Evolutionary conservation across 1,140 invertebrate genomes (phyloP).

Genomic region (Zaprionus tsacasi): DNA sequence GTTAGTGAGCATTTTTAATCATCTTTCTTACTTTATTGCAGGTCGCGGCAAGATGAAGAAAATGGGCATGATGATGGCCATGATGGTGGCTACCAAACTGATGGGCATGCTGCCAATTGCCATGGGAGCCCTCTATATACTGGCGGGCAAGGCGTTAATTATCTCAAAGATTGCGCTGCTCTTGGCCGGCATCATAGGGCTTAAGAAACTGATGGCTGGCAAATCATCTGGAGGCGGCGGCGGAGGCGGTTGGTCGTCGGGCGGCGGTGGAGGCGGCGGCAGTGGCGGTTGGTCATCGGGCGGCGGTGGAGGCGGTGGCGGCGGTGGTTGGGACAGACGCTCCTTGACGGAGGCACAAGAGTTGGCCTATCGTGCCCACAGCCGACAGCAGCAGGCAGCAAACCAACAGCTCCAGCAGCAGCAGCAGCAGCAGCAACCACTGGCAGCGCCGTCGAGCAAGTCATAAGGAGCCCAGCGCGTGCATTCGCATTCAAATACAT

Average conservation of each 20-base stretch:
- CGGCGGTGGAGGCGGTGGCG: slow-evolving; percentile 81
- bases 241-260: slow-evolving; percentile 85
- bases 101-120: slow-evolving; percentile 89
- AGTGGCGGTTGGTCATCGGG: slow-evolving; percentile 87
- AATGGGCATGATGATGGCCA: slow-evolving; percentile 92
- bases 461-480: slow-evolving; percentile 49
- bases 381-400: slow-evolving; percentile 47
- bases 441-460: slow-evolving; percentile 51
- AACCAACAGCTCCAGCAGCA: slow-evolving; percentile 39
- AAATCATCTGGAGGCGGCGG: slow-evolving; percentile 87
- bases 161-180: slow-evolving; percentile 91
- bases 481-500: slow-evolving; percentile 7
- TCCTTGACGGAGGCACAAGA: slow-evolving; percentile 86
- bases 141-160: slow-evolving; percentile 91
- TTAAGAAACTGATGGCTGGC: slow-evolving; percentile 90
- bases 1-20: neutral
- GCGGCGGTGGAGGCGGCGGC: slow-evolving; percentile 85
- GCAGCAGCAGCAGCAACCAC: slow-evolving; percentile 45
- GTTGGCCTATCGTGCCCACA: slow-evolving; percentile 88
- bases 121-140: slow-evolving; percentile 89
- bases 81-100: slow-evolving; percentile 88
- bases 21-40: slow-evolving; percentile 61
- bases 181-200: slow-evolving; percentile 89
- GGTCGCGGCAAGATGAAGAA: slow-evolving; percentile 92
- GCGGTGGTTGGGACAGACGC: slow-evolving; percentile 85